phyloP scores from a whole-genome alignment of 1,140 invertebrate genomes.

The Paralvinella palmiformis region DNA sequence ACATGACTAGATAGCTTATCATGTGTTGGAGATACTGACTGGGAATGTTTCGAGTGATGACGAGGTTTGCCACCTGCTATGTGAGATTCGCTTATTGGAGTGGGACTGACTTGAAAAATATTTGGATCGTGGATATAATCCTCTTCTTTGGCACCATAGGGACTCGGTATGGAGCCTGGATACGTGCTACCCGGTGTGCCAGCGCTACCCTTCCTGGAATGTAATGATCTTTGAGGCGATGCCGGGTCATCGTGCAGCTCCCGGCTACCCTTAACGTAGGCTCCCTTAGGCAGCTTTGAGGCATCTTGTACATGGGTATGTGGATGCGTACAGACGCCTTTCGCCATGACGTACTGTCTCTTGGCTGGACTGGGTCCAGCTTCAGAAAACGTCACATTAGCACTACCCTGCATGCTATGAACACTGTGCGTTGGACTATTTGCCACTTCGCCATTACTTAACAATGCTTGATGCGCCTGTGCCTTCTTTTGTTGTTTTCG shows the following conservation, averaged over 20 bases:
- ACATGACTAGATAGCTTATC: no score
- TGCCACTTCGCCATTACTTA: constrained; percentile 7
- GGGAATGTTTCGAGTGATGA: no score
- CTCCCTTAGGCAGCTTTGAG: background rate
- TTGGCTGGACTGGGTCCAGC: background rate
- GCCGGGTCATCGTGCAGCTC: background rate
- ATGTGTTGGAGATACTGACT: no score
- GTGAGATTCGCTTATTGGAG: no score
- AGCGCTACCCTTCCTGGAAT: no score
- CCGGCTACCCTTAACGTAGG: background rate
- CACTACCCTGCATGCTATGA: background rate
- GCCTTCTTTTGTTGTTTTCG: background rate
- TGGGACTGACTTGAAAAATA: no score
- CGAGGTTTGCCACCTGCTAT: no score
- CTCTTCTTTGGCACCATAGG: no score
- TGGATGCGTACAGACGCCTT: background rate
- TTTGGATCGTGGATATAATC: no score
- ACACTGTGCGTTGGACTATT: constrained; percentile 10
- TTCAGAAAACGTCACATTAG: background rate
- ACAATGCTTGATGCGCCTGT: constrained; percentile 12
- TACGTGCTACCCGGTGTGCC: no score
- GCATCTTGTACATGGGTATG: background rate
- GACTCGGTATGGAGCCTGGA: no score
- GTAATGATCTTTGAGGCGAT: no score
- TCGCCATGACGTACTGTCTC: background rate